Evolutionary conservation across 2,797 vertebrate genomes (phyloP).

Genomic region (Peromyscus aztecus): DNA sequence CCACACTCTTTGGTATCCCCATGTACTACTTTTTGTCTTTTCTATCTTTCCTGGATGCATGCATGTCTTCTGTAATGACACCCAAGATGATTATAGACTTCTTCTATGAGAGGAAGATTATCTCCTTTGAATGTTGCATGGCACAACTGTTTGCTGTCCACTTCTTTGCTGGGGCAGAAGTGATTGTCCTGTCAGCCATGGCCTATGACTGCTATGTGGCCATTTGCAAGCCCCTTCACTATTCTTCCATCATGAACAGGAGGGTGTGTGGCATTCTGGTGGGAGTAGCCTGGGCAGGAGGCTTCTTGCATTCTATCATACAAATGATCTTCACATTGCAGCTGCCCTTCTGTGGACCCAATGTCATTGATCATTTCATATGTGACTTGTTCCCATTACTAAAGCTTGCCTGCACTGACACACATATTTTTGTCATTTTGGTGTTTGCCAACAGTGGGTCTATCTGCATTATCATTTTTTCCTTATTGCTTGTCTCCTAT

Average conservation of each 20-base stretch:
- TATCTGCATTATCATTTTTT: background rate
- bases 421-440: background rate
- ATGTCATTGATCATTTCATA: background rate
- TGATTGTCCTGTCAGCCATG: conserved; percentile 75
- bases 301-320: background rate
- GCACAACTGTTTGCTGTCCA: background rate
- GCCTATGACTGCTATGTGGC: conserved; percentile 82
- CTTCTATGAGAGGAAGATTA: background rate
- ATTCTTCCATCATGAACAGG: conserved; percentile 68
- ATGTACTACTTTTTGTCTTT: conserved; percentile 26
- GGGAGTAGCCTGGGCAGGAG: background rate
- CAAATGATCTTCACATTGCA: background rate
- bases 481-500: background rate
- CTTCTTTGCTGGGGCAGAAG: background rate
- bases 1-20: background rate
- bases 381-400: background rate
- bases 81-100: background rate
- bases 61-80: background rate
- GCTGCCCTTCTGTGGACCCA: background rate
- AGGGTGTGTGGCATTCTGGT: conserved; percentile 28
- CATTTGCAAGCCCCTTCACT: conserved; percentile 82
- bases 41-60: background rate
- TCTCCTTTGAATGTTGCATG: background rate
- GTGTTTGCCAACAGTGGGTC: conserved; percentile 5
- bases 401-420: background rate